Evolutionary conservation across 2,797 vertebrate genomes (phyloP), one percentile per base, ranked within the genome.

Genomic region (Vipera ursinii): DNA sequence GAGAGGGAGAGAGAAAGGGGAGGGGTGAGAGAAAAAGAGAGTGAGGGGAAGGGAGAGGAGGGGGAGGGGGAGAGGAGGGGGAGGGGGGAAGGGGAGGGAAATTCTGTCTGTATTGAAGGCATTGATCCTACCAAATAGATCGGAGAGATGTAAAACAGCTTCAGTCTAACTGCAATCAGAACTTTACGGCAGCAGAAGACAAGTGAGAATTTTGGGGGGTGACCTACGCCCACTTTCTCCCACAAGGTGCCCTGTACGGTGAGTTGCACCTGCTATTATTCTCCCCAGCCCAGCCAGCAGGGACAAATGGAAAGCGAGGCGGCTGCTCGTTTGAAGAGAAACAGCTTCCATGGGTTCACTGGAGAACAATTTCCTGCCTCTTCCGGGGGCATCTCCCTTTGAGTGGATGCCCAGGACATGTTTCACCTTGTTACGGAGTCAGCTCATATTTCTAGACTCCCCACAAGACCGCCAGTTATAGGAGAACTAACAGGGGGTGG

Each of bases 1-100:
- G 20, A 2, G 26, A 92, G 96, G 95, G 94, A 89, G 95, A 96
- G 95, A 93, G 95, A 95, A 93, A 92, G 73, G 94, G 92, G 94
- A 93, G 7, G 69, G 89, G n/a, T 3, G 65, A 26, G 65, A 86
- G 2, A 57, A 61, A 28, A 92, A 82, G 87, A 90, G 7, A n/a
- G 13, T 4, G 4, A 91, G 12, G 3, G 69, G 10, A n/a, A 28
- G n/a, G 14, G 6, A 73, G 69, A 1, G n/a, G n/a, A 78, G 4
- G 32, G 32, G 28, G n/a, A 78, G 4, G 32, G 32, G 28, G 7
- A 63, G 2, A 1, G 22, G 24, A 7, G 59, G 59, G 7, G 7
- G 22, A 24, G 59, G 3, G 20, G 8, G 26, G 13, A 24, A 13
- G 28, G 13, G 14, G n/a, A 4, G 6, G 6, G 32, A 38, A 73